Conservation (phyloP, 2,888 invertebrate genomes). For the Herminia tarsipennalis region DNA sequence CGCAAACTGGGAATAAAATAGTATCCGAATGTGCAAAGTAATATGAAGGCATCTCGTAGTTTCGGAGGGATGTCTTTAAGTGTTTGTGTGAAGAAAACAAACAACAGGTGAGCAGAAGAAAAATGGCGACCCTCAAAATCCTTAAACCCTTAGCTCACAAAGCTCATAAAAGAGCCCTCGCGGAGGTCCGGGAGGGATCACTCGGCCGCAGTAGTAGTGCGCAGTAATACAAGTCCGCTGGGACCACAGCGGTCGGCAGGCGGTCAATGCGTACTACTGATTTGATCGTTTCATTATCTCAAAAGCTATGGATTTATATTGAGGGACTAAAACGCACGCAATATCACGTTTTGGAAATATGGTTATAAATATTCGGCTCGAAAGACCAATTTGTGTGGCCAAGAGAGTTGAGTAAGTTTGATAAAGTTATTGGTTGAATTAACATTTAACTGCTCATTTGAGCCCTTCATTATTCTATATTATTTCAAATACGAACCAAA, state of each 20-base stretch:
- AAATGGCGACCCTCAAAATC: conserved; percentile 11
- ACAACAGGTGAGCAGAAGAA: conserved; percentile 27
- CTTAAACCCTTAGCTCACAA: conserved; percentile 16
- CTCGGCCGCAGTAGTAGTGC: neutral
- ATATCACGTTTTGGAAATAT: too few relatives aligned
- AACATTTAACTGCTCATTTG: too few relatives aligned
- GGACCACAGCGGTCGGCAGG: neutral
- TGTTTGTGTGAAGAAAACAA: conserved; percentile 27
- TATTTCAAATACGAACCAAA: too few relatives aligned
- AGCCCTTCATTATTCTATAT: too few relatives aligned
- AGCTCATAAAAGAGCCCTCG: conserved; percentile 27
- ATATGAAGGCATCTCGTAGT: neutral
- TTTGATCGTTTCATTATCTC: conserved; percentile 2
- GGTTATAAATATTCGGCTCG: too few relatives aligned
- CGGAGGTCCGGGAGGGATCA: conserved; percentile 9
- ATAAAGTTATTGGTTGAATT: too few relatives aligned
- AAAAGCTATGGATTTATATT: neutral
- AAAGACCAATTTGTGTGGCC: too few relatives aligned
- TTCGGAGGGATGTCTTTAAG: conserved; percentile 4
- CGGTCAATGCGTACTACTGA: neutral
- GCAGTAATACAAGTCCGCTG: conserved; percentile 7
- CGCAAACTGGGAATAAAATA: too few relatives aligned
- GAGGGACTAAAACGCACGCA: too few relatives aligned
- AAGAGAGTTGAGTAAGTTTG: too few relatives aligned
- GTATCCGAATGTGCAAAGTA: too few relatives aligned